Evolutionary conservation across 2,113 vertebrate genomes (phyloP), one percentile per base, ranked within the genome.

Genomic region (Prionailurus bengalensis): DNA sequence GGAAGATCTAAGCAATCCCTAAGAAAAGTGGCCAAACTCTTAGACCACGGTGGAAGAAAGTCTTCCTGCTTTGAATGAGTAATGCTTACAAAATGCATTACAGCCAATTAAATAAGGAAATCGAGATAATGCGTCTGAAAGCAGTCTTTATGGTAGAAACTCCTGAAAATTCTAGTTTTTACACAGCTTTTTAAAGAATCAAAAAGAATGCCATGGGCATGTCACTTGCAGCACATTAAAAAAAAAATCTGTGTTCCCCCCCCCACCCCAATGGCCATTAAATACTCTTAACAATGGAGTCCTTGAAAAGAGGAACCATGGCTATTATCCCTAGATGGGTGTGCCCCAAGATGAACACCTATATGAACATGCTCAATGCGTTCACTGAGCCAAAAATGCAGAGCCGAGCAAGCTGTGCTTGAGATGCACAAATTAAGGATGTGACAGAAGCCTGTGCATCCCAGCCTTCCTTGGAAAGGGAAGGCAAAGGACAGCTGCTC

Each of bases 51-150:
- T 55, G n/a, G 89, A 25, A 71, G 73, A 85, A 86, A 95, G 79
- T 97, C 74, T 86, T 78, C 63, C 25, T 93, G 36, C 80, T 68
- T 82, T 91, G 70, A 96, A 94, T 91, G 87, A 84, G 17, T 58
- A 81, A 98, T 23, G 0, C 86, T 95, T 93, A 80, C 94, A 91
- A 97, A 96, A 92, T 55, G 87, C 97, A 97, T 84, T 70, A 86
- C 16, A 81, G 83, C 31, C 97, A 92, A 78, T 98, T 96, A 97
- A 96, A 94, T 74, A 66, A 96, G 71, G n/a, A 96, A 97, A 89
- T 10, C 78, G 84, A 88, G 58, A 45, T 29, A 91, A 86, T 84
- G 65, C 74, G 23, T 74, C 84, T 96, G 53, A 96, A 97, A 90
- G 79, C 61, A 82, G 80, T 65, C 66, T 95, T 87, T 80, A 86